These are phyloP conservation scores for Spodoptera litura DNA, from an alignment of 1,140 invertebrate species.

Conservation along the genomic window DNA sequence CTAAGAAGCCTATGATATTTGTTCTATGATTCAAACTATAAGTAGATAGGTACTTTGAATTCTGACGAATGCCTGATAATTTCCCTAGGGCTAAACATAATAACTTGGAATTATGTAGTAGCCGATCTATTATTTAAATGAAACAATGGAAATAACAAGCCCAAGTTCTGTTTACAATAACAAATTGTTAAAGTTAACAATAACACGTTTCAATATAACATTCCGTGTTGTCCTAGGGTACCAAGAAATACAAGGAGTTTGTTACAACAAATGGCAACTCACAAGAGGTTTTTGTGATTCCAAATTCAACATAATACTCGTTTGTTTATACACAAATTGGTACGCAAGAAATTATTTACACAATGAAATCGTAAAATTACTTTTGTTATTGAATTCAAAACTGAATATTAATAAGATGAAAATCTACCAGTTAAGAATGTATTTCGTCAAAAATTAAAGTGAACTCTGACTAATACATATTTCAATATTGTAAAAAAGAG, in stretches of 20 bases:
- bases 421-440: too few species aligned
- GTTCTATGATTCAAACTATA: background rate
- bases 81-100: conserved; percentile 1
- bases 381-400: too few species aligned
- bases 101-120: background rate
- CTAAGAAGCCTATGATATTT: too few species aligned
- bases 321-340: background rate
- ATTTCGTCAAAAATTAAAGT: too few species aligned
- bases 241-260: conserved; percentile 17
- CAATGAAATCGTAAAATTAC: too few species aligned
- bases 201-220: conserved; percentile 5
- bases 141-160: conserved; percentile 6
- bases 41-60: background rate
- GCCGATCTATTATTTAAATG: background rate
- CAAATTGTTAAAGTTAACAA: conserved; percentile 18
- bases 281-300: background rate
- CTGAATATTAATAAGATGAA: too few species aligned
- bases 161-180: background rate
- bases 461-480: too few species aligned
- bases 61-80: background rate
- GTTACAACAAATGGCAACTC: background rate
- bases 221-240: background rate
- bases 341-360: too few species aligned
- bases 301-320: background rate
- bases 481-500: background rate